These are phyloP conservation scores for Oxystoma pomonae DNA, from an alignment of 2,888 invertebrate species.

Conservation along the genomic window DNA sequence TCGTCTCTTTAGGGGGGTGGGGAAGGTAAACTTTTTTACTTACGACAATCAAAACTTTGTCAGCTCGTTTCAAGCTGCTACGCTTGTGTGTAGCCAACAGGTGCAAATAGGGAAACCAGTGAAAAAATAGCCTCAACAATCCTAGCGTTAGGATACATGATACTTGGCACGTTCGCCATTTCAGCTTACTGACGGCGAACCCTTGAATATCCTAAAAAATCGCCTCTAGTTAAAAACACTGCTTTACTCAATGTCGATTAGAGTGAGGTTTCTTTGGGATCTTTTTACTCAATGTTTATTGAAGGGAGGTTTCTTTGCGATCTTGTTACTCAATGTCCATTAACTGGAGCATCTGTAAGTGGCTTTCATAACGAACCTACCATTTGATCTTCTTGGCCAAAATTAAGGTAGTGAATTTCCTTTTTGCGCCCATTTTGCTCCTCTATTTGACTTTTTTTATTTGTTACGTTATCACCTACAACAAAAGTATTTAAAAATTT, in stretches of 20 bases:
- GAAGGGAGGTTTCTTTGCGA: too few relatives aligned
- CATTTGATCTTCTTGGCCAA: slow-evolving; percentile 43
- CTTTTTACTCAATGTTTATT: too few relatives aligned
- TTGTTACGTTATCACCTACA: background rate
- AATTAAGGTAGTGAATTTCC: slow-evolving; percentile 35
- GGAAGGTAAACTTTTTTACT: background rate
- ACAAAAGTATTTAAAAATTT: too few relatives aligned
- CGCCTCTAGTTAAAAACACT: too few relatives aligned
- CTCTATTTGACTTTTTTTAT: background rate
- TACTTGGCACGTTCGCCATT: slow-evolving; percentile 51
- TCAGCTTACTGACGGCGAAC: slow-evolving; percentile 55
- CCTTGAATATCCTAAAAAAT: slow-evolving; percentile 58
- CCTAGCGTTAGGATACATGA: slow-evolving; percentile 67
- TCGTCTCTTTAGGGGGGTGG: too few relatives aligned
- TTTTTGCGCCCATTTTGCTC: slow-evolving; percentile 1
- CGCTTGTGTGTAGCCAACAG: slow-evolving; percentile 66
- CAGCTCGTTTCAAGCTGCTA: slow-evolving; percentile 69
- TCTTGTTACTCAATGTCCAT: too few relatives aligned
- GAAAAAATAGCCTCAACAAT: slow-evolving; percentile 74
- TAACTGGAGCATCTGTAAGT: slow-evolving; percentile 1
- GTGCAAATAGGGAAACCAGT: slow-evolving; percentile 82
- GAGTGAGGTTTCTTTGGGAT: background rate
- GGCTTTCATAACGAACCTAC: slow-evolving; percentile 26
- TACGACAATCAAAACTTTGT: slow-evolving; percentile 62
- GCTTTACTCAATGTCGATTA: background rate